Evolutionary conservation across 2,113 vertebrate species (phyloP), one percentile per base, ranked within the genome.

Genomic region (Sula dactylatra): DNA sequence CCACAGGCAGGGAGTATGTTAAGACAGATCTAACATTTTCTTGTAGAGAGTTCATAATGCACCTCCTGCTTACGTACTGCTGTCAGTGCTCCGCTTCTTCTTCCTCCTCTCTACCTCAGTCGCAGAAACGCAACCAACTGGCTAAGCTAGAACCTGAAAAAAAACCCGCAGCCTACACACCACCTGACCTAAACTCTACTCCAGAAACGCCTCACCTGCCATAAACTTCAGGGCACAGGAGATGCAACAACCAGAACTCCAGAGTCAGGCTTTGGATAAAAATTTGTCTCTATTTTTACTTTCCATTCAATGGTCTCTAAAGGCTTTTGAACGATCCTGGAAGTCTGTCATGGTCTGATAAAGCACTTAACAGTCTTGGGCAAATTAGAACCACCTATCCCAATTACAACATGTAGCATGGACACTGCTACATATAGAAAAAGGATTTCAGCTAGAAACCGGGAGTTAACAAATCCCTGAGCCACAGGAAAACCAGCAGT

Each of bases 371-470:
- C 27, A 16, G 42, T 10, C n/a, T 54, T 3, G 3, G 27, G 36
- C 9, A 64, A 20, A 78, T 8, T 1, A 45, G 65, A 82, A 52
- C 26, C 54, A 58, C 18, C 32, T 13, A 38, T 42, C 56, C 47
- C 18, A 8, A 20, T 7, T 3, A 4, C 59, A 55, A 27, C 7
- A 25, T 0, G 1, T 2, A 58, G 40, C 19, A 36, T 0, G 17
- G 78, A 66, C 13, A 14, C 40, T 22, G 13, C 17, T 20, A 26
- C 29, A 2, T 2, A 5, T 1, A 21, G 44, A 1, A 18, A 59
- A 52, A 71, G 47, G 54, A 25, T 29, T 45, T 38, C 54, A 36
- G 44, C 18, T 24, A 7, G n/a, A 21, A 16, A n/a, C 49, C 1
- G 6, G 25, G 21, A 40, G 18, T 10, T 20, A 62, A 13, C 34